These are phyloP conservation scores for Dipodomys spectabilis DNA, from an alignment of 2,113 vertebrate species.

Conservation along the genomic window DNA sequence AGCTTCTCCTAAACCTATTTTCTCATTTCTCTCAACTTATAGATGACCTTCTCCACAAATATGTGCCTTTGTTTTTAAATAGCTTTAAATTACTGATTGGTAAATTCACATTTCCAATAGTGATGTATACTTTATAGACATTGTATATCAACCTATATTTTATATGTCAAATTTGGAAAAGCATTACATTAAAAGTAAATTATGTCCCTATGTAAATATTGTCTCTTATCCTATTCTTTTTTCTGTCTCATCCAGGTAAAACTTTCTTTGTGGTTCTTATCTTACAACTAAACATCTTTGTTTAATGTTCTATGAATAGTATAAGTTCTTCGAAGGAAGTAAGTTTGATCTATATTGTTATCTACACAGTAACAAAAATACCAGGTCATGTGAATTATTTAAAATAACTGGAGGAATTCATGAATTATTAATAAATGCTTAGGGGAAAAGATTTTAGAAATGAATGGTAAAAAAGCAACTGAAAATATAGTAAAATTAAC, in stretches of 20 bases:
- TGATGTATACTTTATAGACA: neutral
- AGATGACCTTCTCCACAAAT: neutral
- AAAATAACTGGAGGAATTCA: neutral
- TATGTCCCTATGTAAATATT: neutral
- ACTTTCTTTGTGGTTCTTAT: neutral
- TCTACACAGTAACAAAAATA: neutral
- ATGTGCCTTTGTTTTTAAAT: neutral
- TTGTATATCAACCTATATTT: neutral
- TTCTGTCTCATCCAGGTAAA: neutral
- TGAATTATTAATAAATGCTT: neutral
- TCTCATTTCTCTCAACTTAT: too few relatives aligned
- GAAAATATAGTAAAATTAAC: neutral
- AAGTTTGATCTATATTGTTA: neutral
- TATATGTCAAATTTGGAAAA: neutral
- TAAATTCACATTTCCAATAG: neutral
- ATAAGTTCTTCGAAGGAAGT: neutral
- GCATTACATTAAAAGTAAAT: neutral
- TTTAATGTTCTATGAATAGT: neutral
- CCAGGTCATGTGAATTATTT: neutral
- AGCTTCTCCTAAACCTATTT: too few relatives aligned
- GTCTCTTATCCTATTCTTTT: neutral
- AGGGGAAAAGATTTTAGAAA: neutral
- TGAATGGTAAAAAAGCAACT: neutral
- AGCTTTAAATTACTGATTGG: neutral
- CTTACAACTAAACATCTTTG: neutral